Evolutionary conservation across 2,888 invertebrate species (phyloP).

Genomic region (Tanytarsus gracilentus): DNA sequence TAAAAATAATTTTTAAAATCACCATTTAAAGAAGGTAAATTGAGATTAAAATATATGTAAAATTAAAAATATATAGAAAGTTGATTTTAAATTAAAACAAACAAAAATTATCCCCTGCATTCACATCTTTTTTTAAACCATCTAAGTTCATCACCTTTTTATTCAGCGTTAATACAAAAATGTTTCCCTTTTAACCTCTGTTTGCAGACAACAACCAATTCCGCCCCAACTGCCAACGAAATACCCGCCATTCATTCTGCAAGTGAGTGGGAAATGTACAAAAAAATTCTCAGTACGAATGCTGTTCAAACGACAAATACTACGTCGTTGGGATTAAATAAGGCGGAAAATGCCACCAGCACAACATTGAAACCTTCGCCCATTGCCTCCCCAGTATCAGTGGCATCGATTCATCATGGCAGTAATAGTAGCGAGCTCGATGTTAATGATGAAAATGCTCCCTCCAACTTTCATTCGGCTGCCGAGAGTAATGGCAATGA

Average conservation of each 20-base stretch:
- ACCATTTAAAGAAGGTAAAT: too few relatives aligned
- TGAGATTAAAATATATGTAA: too few relatives aligned
- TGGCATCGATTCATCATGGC: constrained; percentile 7
- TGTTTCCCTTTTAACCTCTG: too few relatives aligned
- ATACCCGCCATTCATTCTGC: constrained; percentile 9
- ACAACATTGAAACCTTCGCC: constrained; percentile 9
- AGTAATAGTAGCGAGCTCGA: not conserved
- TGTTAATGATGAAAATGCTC: constrained; percentile 12
- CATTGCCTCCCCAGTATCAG: constrained; percentile 13
- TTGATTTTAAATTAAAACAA: too few relatives aligned
- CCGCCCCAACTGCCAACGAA: not conserved
- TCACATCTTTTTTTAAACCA: too few relatives aligned
- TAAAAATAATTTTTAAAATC: too few relatives aligned
- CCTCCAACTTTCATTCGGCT: constrained; percentile 3
- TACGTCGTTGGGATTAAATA: constrained; percentile 7
- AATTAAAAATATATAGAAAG: too few relatives aligned
- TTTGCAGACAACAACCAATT: not conserved
- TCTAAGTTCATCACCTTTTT: too few relatives aligned
- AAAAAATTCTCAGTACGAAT: constrained; percentile 19
- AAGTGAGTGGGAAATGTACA: constrained; percentile 21
- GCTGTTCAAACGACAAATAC: not conserved
- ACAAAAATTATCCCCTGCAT: too few relatives aligned
- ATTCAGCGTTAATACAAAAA: too few relatives aligned
- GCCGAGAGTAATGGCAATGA: constrained; percentile 11
- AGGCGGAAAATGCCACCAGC: constrained; percentile 20